Evolutionary conservation across 2,797 vertebrate species (phyloP), one percentile per base, ranked within the genome.

Genomic region (Halcyon badia): DNA sequence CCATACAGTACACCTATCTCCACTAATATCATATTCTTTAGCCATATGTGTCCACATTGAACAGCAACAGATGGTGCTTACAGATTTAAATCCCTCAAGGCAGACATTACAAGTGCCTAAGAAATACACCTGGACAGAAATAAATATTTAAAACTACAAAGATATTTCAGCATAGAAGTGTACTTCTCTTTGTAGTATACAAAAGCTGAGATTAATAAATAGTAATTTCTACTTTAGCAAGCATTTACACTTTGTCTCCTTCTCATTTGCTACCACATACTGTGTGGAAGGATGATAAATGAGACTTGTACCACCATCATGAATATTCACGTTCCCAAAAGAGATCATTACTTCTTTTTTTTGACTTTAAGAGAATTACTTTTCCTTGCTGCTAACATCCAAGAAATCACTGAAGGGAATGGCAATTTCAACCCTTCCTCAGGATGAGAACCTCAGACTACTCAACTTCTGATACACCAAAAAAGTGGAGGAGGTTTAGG

Each of bases 141-240:
- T 61, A 88, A 93, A 81, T 83, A 92, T 81, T 96, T 85, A 85
- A 87, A 94, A 69, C 66, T 61, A 87, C 86, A 85, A 85, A 73
- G 69, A 68, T 56, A 39, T 90, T 92, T 56, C 76, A 60, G 81
- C 49, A 62, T 52, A 83, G 68, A 75, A 90, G 33, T 6, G 39
- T 56, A 26, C 60, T 54, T 80, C 64, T 75, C 49, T 51, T 35
- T 51, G 15, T 22, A 60, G 70, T 56, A 62, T 15, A 84, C 71
- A 76, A 70, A 96, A 94, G 79, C 71, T 71, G 76, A 89, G 87
- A 95, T 93, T 95, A 97, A 94, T 91, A 94, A 94, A 94, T 62
- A 93, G 89, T 64, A 95, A 93, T 82, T 93, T 85, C 44, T 81
- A 75, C 71, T 84, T 81, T 48, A 90, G 79, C 61, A 84, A 94